Conservation (phyloP, 2,888 invertebrate species). For the Listrodromus nycthemerus region DNA sequence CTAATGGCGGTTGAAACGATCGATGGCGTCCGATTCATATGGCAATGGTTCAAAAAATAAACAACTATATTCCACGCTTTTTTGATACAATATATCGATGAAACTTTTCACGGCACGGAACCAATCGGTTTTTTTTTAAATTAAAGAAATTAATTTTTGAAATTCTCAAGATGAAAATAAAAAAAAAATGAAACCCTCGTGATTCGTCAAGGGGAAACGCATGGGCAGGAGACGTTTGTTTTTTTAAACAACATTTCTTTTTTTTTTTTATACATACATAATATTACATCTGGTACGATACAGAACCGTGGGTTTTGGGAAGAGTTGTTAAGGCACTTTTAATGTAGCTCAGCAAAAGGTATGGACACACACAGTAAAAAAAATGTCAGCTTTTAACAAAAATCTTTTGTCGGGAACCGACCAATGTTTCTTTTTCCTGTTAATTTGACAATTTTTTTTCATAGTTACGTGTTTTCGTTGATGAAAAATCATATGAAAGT, state of each 20-base stretch:
- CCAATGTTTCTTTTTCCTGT: background rate
- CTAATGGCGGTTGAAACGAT: background rate
- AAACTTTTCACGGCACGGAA: background rate
- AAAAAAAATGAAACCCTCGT: background rate
- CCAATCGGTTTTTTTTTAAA: background rate
- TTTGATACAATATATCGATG: background rate
- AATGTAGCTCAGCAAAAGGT: constrained; percentile 68
- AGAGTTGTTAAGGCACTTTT: constrained; percentile 76
- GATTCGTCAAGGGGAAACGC: background rate
- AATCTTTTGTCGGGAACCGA: no score
- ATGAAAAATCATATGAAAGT: background rate
- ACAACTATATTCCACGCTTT: background rate
- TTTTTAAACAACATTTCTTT: constrained; percentile 63
- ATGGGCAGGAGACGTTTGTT: background rate
- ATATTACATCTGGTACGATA: constrained; percentile 57
- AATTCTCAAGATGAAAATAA: background rate
- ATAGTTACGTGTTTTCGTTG: background rate
- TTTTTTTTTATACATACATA: constrained; percentile 58
- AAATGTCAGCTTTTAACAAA: background rate
- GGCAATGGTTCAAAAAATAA: constrained; percentile 19
- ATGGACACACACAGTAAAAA: constrained; percentile 63
- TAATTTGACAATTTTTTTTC: background rate
- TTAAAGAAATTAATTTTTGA: constrained; percentile 5
- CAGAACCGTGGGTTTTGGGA: constrained; percentile 63
- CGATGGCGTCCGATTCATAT: background rate